Conservation (phyloP, 1,140 invertebrate genomes). For the Drosophila insularis region DNA sequence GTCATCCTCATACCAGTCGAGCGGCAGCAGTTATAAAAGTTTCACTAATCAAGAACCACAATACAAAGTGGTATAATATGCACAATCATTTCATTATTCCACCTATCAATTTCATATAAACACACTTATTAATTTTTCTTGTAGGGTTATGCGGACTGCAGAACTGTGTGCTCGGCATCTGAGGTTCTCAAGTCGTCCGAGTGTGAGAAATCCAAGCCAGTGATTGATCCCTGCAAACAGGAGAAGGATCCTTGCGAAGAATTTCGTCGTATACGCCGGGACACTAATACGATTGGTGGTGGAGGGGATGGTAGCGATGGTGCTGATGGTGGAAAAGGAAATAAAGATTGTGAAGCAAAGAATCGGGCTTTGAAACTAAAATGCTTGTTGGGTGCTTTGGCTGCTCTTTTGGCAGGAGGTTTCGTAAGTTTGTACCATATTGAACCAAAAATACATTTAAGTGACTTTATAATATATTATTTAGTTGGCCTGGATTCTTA, state of each 20-base stretch:
- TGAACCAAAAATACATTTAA: not conserved
- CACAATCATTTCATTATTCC: not conserved
- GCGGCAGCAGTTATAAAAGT: not conserved
- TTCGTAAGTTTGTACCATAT: conserved; percentile 40
- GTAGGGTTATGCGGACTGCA: conserved; percentile 41
- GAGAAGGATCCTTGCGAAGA: conserved; percentile 48
- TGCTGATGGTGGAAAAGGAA: conserved; percentile 8
- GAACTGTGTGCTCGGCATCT: conserved; percentile 38
- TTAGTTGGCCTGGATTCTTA: conserved; percentile 58
- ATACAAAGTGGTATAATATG: conserved; percentile 40
- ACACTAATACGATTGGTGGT: conserved; percentile 18
- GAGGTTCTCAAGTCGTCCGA: conserved; percentile 62
- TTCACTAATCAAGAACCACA: conserved; percentile 30
- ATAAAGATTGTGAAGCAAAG: conserved; percentile 38
- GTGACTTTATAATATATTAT: too few relatives aligned
- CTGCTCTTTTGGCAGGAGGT: conserved; percentile 64
- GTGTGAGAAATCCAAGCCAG: conserved; percentile 22
- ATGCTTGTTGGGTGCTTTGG: conserved; percentile 52
- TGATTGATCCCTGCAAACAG: conserved; percentile 31
- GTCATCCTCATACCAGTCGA: not conserved
- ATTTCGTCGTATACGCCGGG: conserved; percentile 42
- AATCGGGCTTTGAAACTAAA: conserved; percentile 28
- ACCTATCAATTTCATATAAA: not conserved
- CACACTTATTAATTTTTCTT: not conserved
- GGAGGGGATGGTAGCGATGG: not conserved